Evolutionary conservation across 2,113 vertebrate genomes (phyloP).

Genomic region (Fulica atra): DNA sequence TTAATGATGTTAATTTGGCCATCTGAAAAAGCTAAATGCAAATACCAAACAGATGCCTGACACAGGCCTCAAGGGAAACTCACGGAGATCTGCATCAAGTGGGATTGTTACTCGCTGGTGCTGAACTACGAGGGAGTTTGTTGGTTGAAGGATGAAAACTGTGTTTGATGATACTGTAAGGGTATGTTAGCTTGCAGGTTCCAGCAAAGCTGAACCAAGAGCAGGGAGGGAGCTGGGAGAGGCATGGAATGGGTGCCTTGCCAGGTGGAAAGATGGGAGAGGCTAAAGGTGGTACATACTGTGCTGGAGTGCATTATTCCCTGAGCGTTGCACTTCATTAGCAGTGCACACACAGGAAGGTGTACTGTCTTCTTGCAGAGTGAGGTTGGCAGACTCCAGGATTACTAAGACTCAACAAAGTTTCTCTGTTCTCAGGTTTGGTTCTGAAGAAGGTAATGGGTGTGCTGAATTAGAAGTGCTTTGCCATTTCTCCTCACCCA

Average conservation of each 20-base stretch:
- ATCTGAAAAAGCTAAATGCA: background rate
- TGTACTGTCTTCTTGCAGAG: background rate
- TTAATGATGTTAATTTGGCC: background rate
- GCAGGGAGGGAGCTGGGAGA: background rate
- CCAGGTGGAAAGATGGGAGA: background rate
- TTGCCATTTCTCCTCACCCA: background rate
- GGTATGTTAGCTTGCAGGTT: background rate
- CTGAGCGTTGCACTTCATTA: background rate
- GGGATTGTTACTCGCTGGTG: background rate
- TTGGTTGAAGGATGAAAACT: background rate
- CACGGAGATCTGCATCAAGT: background rate
- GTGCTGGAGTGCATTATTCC: background rate
- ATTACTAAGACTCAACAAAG: background rate
- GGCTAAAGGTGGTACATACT: background rate
- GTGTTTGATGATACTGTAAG: background rate
- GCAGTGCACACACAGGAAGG: background rate
- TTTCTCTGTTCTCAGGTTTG: background rate
- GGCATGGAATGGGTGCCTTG: background rate
- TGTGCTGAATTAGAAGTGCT: background rate
- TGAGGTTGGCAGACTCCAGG: background rate
- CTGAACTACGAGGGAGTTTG: background rate
- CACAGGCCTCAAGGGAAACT: background rate
- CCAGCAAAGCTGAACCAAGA: background rate
- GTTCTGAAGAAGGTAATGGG: background rate
- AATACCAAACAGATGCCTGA: background rate